These are phyloP conservation scores for Frankliniella fusca DNA, from an alignment of 2,888 invertebrate species.

Conservation along the genomic window DNA sequence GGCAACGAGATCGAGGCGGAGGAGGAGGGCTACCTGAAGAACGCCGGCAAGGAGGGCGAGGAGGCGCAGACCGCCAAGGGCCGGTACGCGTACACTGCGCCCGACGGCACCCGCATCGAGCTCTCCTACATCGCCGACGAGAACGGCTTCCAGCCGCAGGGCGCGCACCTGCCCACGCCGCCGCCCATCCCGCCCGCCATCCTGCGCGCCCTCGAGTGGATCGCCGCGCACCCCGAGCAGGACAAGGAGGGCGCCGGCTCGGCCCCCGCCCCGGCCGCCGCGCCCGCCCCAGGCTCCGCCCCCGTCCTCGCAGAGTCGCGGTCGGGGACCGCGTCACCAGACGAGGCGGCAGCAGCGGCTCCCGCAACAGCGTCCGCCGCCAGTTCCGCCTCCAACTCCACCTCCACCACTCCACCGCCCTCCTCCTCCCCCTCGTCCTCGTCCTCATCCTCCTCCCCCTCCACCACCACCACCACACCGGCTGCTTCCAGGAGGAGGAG, in stretches of 20 bases:
- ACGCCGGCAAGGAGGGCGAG: constrained; percentile 54
- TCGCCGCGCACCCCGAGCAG: constrained; percentile 35
- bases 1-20: constrained; percentile 50
- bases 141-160: constrained; percentile 52
- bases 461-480: not conserved
- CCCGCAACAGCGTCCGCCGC: not conserved
- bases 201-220: constrained; percentile 48
- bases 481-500: not conserved
- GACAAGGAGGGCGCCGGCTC: constrained; percentile 32
- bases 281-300: not conserved
- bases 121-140: constrained; percentile 54
- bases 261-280: not conserved
- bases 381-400: not conserved
- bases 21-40: constrained; percentile 53
- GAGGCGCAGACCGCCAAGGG: constrained; percentile 49
- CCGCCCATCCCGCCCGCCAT: constrained; percentile 66
- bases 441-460: not conserved
- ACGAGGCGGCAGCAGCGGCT: too few relatives aligned
- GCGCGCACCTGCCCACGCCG: constrained; percentile 57
- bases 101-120: constrained; percentile 50
- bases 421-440: not conserved
- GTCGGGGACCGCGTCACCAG: too few relatives aligned
- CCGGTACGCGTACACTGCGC: constrained; percentile 49
- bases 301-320: not conserved
- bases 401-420: not conserved